phyloP scores from a whole-genome alignment of 2,888 invertebrate species.

The Apotomis capreana region DNA sequence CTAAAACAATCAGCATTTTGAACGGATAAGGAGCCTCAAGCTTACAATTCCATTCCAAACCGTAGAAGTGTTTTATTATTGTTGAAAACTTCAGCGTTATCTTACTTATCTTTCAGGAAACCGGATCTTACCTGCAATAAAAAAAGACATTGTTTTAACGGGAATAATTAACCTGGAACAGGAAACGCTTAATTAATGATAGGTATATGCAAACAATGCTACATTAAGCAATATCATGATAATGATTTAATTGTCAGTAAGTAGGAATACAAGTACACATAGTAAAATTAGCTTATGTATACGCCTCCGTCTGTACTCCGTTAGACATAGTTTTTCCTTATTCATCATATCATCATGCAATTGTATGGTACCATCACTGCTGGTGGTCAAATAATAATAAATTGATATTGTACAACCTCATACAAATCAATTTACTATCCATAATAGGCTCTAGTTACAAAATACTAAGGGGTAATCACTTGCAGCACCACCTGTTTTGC shows the following conservation, averaged over 20 bases:
- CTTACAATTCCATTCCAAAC: neutral
- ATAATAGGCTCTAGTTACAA: too few relatives aligned
- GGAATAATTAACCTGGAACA: constrained; percentile 4
- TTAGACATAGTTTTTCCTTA: too few relatives aligned
- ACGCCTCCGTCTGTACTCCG: too few relatives aligned
- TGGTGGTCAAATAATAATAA: too few relatives aligned
- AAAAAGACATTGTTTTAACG: constrained; percentile 17
- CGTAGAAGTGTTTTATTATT: neutral
- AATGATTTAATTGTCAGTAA: neutral
- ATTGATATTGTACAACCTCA: too few relatives aligned
- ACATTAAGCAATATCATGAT: neutral
- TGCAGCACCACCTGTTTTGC: too few relatives aligned
- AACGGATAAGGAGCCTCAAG: neutral
- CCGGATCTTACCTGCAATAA: constrained; percentile 45
- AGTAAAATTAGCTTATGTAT: neutral
- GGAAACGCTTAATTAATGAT: constrained; percentile 16
- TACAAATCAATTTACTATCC: too few relatives aligned
- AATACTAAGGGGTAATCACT: too few relatives aligned
- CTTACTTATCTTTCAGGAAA: constrained; percentile 22
- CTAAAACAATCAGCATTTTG: too few relatives aligned
- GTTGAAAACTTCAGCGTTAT: constrained; percentile 1
- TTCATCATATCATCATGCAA: too few relatives aligned
- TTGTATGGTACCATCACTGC: too few relatives aligned
- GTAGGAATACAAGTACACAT: neutral
- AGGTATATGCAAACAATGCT: constrained; percentile 13